Conservation (phyloP, 2,797 vertebrate genomes). For the Adelosebastes latens region DNA sequence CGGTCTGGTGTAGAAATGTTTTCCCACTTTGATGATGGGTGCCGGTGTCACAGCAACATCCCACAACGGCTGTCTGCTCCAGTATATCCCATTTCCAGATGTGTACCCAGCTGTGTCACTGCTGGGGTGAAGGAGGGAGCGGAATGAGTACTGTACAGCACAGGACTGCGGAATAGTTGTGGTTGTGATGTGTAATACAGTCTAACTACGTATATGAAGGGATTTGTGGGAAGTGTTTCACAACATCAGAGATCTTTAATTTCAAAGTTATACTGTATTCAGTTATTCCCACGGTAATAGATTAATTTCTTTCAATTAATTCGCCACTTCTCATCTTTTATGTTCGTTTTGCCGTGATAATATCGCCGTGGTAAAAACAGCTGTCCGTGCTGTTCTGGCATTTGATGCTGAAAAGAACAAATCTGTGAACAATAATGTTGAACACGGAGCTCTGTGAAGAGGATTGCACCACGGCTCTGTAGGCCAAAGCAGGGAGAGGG, state of each 20-base stretch:
- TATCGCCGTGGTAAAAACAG: neutral
- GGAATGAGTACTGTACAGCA: neutral
- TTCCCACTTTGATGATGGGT: constrained; percentile 43
- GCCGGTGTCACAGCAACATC: constrained; percentile 40
- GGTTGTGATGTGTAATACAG: neutral
- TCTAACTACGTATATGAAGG: neutral
- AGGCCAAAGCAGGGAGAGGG: constrained; percentile 68
- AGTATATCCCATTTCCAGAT: constrained; percentile 48
- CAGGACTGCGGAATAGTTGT: neutral
- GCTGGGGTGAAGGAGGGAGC: neutral
- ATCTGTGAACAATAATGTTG: neutral
- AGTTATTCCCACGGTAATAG: neutral
- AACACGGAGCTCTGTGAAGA: neutral
- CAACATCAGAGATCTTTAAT: neutral
- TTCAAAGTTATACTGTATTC: neutral
- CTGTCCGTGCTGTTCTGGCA: neutral
- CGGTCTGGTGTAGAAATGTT: constrained; percentile 29
- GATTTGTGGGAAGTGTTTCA: neutral
- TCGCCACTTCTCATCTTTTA: neutral
- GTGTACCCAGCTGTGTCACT: constrained; percentile 41
- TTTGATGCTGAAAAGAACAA: neutral
- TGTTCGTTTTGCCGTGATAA: neutral
- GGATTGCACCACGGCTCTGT: constrained; percentile 56
- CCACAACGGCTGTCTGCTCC: constrained; percentile 53
- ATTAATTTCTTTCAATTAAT: neutral